These are phyloP conservation scores for Furcifer pardalis DNA, from an alignment of 2,797 vertebrate species.

Conservation along the genomic window DNA sequence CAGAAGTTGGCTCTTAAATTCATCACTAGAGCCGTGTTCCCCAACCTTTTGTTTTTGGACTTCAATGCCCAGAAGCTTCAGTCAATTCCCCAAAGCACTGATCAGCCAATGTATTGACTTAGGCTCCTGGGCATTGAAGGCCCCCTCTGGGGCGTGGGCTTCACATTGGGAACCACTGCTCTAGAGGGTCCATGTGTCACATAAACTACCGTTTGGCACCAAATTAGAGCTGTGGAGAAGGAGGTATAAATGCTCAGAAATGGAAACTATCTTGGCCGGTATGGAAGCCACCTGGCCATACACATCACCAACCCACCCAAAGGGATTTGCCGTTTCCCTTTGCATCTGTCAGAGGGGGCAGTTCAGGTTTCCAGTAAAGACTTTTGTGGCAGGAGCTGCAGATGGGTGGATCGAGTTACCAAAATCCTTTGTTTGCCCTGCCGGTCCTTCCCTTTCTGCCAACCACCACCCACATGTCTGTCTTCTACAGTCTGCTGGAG, in stretches of 20 bases:
- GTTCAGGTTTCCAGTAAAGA: conserved; percentile 3
- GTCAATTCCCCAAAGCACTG: too few relatives aligned
- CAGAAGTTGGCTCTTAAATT: too few relatives aligned
- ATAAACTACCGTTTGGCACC: too few relatives aligned
- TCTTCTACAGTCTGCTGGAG: neutral
- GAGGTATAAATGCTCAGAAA: neutral
- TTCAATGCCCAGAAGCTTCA: too few relatives aligned
- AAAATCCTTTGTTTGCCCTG: neutral
- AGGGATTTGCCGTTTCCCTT: conserved; percentile 24
- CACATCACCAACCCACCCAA: neutral
- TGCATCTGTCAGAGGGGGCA: neutral
- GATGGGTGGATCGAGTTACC: neutral
- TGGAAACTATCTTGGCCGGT: conserved; percentile 34
- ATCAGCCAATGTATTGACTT: too few relatives aligned
- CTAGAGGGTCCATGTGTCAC: too few relatives aligned
- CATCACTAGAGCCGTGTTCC: too few relatives aligned
- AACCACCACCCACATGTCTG: neutral
- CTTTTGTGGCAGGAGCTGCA: conserved; percentile 16
- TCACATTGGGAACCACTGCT: too few relatives aligned
- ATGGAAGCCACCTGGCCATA: conserved; percentile 5
- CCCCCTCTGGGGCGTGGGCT: too few relatives aligned
- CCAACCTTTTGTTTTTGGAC: too few relatives aligned
- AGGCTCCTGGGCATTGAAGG: too few relatives aligned
- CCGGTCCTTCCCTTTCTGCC: neutral
- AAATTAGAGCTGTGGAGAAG: conserved; percentile 18